Evolutionary conservation across 2,888 invertebrate genomes (phyloP).

Genomic region (Malthinus seriepunctatus): DNA sequence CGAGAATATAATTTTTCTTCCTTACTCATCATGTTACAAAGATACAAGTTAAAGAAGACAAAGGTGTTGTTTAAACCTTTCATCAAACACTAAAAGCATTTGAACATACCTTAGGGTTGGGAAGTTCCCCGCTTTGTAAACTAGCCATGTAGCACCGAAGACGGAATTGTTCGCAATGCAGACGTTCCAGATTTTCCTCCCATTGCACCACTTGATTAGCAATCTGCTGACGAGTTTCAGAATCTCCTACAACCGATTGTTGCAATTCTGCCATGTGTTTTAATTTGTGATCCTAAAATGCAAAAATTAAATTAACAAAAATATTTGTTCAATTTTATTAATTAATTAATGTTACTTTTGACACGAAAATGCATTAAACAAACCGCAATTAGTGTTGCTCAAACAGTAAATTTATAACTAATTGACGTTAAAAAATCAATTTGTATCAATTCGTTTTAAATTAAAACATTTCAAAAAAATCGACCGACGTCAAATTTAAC

Average conservation of each 20-base stretch:
- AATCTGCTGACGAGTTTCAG: conserved; percentile 89
- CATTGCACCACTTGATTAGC: conserved; percentile 92
- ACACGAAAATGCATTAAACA: no score
- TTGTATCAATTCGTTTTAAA: no score
- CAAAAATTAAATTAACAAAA: not conserved
- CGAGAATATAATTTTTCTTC: no score
- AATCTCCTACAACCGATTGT: conserved; percentile 93
- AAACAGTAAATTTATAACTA: no score
- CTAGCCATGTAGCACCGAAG: conserved; percentile 97
- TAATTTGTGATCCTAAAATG: conserved; percentile 86
- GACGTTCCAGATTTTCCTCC: conserved; percentile 95
- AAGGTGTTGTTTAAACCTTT: not conserved
- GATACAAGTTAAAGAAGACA: not conserved
- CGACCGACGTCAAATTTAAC: no score
- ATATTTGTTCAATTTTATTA: no score
- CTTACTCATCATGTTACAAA: no score
- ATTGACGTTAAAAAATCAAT: no score
- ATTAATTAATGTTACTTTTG: no score
- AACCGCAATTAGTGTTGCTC: no score
- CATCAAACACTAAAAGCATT: conserved; percentile 3
- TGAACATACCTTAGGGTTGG: conserved; percentile 87
- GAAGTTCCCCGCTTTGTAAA: conserved; percentile 91
- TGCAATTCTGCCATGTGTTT: conserved; percentile 99
- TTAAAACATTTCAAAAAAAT: no score
- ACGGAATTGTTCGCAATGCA: conserved; percentile 96